Evolutionary conservation across 2,888 invertebrate genomes (phyloP).

Genomic region (Campoplex capitator): DNA sequence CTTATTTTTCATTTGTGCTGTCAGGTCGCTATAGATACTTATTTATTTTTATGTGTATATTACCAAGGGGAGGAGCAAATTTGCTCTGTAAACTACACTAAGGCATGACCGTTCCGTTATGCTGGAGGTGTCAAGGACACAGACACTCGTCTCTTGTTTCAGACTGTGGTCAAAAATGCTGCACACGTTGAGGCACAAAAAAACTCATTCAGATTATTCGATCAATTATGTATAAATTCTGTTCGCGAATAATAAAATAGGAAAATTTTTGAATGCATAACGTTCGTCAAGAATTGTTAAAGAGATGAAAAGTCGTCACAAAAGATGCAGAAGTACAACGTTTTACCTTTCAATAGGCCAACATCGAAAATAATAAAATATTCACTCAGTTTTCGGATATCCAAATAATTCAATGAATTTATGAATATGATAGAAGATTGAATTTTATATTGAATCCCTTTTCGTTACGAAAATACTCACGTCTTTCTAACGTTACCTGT

Average conservation of each 20-base stretch:
- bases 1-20: background rate
- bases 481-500: background rate
- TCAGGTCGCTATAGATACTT: background rate
- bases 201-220: background rate
- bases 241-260: background rate
- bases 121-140: conserved; percentile 42
- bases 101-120: conserved; percentile 40
- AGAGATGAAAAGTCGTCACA: background rate
- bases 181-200: background rate
- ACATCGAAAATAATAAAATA: background rate
- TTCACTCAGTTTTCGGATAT: background rate
- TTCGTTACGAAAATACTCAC: background rate
- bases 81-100: conserved; percentile 44
- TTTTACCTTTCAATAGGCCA: background rate
- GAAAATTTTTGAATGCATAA: background rate
- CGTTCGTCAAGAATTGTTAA: no score
- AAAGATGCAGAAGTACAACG: background rate
- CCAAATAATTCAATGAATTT: background rate
- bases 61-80: conserved; percentile 30
- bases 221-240: background rate
- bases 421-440: background rate
- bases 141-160: conserved; percentile 18
- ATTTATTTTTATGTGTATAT: conserved; percentile 46
- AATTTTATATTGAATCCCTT: background rate
- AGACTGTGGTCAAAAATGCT: background rate